Conservation (phyloP, 2,113 vertebrate genomes). For the Capreolus pygargus region DNA sequence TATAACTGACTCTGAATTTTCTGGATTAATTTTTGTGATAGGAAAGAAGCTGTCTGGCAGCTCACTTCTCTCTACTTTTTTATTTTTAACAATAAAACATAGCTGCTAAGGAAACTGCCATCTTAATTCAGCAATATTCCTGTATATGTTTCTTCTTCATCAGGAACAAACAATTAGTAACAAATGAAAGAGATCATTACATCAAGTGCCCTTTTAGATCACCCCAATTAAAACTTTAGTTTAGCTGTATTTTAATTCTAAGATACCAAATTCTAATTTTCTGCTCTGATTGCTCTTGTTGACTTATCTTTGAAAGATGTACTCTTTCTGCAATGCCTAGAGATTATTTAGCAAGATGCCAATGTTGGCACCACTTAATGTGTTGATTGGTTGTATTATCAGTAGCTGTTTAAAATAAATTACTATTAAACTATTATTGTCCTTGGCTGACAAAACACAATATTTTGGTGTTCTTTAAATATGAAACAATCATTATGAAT, state of each 20-base stretch:
- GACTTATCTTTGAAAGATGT: constrained; percentile 96
- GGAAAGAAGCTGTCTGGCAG: constrained; percentile 44
- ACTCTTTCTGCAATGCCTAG: constrained; percentile 85
- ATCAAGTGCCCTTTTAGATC: constrained; percentile 97
- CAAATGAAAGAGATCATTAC: constrained; percentile 96
- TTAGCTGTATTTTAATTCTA: constrained; percentile 91
- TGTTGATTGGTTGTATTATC: constrained; percentile 89
- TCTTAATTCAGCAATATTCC: constrained; percentile 80
- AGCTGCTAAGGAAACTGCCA: constrained; percentile 76
- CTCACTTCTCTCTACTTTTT: constrained; percentile 42
- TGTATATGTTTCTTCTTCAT: constrained; percentile 83
- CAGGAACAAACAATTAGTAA: constrained; percentile 88
- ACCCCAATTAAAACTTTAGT: constrained; percentile 97
- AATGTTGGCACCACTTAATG: constrained; percentile 88
- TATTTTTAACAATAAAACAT: constrained; percentile 74
- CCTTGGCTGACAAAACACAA: constrained; percentile 85
- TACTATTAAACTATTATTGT: constrained; percentile 87
- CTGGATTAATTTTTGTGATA: constrained; percentile 29
- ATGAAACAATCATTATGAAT: constrained; percentile 82
- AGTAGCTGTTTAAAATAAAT: constrained; percentile 89
- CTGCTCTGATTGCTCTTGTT: constrained; percentile 99
- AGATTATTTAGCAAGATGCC: constrained; percentile 97
- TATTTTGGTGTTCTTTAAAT: constrained; percentile 86
- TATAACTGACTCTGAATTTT: constrained; percentile 29
- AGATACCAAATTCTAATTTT: constrained; percentile 99